Evolutionary conservation across 2,113 vertebrate species (phyloP), one percentile per base, ranked within the genome.

Genomic region (Gallinago jamesoni): DNA sequence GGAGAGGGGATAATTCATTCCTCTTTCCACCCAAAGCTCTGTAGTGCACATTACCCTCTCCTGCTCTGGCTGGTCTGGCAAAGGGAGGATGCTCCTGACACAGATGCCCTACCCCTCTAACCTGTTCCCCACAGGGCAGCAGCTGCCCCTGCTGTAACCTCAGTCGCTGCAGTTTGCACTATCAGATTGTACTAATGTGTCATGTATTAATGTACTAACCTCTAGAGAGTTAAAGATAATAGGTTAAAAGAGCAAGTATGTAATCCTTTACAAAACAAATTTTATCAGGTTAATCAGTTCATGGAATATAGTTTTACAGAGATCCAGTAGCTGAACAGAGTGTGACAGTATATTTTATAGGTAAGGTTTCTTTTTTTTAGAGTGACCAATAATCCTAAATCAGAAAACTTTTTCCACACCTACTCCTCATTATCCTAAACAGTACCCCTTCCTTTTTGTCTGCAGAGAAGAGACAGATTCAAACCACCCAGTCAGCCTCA

Each of bases 21-120:
- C 31, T 79, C 31, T 47, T 84, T 35, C 47, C 25, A 25, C 9
- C 5, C 35, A 67, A 53, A 89, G 10, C 9, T 66, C 31, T 66
- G 28, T 48, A 66, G 9, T 9, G 19, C 23, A 7, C 0, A 0
- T 43, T 70, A 21, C 21, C 22, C 39, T 72, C 22, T 56, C 20
- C 30, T 84, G 15, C 8, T 9, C 17, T 43, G 8, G 6, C 23
- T 56, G 39, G 20, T 47, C 53, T 31, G 8, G 21, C 1, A 4
- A 77, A 73, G 6, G 14, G 9, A 52, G 5, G 1, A 1, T 74
- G 23, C 12, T 64, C 47, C n/a, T 50, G 25, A 30, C 12, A 8
- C 0, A 7, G 13, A 10, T 57, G 27, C 2, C 24, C 30, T 41
- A 5, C 10, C 63, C 66, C 8, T 3, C 35, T 67, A 70, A 63